phyloP scores from a whole-genome alignment of 2,888 invertebrate species.

The Digitonthophagus gazella region DNA sequence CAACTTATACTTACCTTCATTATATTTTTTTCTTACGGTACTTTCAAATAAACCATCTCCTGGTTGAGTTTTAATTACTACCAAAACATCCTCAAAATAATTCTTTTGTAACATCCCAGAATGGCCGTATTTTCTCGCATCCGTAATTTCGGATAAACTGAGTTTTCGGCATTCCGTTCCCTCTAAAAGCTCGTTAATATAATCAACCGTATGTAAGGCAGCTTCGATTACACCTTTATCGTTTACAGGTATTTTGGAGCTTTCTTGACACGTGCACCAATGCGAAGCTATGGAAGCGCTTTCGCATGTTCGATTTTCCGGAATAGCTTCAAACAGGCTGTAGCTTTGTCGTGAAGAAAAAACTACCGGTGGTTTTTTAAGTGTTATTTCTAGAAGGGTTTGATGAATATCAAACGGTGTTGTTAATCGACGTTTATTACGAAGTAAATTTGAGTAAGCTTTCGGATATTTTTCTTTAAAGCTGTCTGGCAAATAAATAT shows the following conservation, averaged over 20 bases:
- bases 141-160: conserved; percentile 60
- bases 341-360: conserved; percentile 47
- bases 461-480: conserved; percentile 62
- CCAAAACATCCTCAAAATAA: conserved; percentile 59
- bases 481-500: conserved; percentile 71
- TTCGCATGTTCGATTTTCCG: conserved; percentile 70
- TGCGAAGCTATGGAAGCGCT: conserved; percentile 76
- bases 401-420: conserved; percentile 83
- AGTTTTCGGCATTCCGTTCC: conserved; percentile 65
- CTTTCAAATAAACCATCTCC: conserved; percentile 77
- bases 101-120: too few species aligned
- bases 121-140: conserved; percentile 68
- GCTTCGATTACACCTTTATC: conserved; percentile 59
- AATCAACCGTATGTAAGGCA: conserved; percentile 60
- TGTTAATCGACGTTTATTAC: conserved; percentile 70
- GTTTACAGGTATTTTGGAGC: conserved; percentile 56
- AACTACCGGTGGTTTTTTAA: conserved; percentile 50
- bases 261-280: conserved; percentile 85
- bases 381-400: conserved; percentile 68
- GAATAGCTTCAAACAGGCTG: conserved; percentile 76
- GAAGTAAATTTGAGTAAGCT: conserved; percentile 63
- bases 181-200: conserved; percentile 64
- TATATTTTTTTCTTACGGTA: conserved; percentile 57
- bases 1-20: conserved; percentile 7
- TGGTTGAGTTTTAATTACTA: conserved; percentile 64